Percentiles rank a stretch among this genome's conserved stretches.
Conservation (phyloP, 1,140 invertebrate species). For the Papilio polytes region DNA sequence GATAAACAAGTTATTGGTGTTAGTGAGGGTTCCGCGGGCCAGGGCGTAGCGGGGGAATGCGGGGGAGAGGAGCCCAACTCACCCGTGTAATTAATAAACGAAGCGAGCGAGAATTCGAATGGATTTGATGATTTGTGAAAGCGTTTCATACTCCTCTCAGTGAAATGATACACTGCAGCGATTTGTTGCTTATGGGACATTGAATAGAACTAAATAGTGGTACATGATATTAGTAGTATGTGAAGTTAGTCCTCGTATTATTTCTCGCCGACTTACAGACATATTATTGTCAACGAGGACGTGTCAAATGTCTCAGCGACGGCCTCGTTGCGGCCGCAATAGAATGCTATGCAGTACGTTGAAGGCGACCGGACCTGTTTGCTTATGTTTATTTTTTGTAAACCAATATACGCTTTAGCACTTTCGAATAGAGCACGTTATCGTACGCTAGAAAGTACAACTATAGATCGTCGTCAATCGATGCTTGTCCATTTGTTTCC, state of each 20-base stretch:
- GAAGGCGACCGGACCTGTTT: slow-evolving; percentile 71
- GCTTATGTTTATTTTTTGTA: slow-evolving; percentile 54
- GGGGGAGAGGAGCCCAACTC: slow-evolving; percentile 49
- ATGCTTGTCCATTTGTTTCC: slow-evolving; percentile 77
- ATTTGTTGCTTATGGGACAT: slow-evolving; percentile 31
- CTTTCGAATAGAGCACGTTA: slow-evolving; percentile 45
- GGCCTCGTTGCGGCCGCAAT: slow-evolving; percentile 73
- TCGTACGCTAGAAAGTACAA: slow-evolving; percentile 45
- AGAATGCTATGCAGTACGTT: slow-evolving; percentile 71
- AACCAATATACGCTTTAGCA: slow-evolving; percentile 53
- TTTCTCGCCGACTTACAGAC: slow-evolving; percentile 54
- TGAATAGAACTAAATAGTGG: background rate
- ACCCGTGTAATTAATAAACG: slow-evolving; percentile 73
- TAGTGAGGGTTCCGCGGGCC: slow-evolving; percentile 48
- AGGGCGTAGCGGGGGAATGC: slow-evolving; percentile 24
- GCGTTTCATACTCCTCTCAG: slow-evolving; percentile 43
- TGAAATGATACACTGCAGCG: background rate
- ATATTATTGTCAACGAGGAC: slow-evolving; percentile 70
- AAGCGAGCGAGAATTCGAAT: slow-evolving; percentile 61
- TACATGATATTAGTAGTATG: background rate
- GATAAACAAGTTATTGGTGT: slow-evolving; percentile 74
- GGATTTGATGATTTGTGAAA: slow-evolving; percentile 61
- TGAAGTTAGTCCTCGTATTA: slow-evolving; percentile 27
- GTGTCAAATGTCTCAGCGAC: slow-evolving; percentile 76
- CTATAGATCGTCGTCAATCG: slow-evolving; percentile 64